Percentiles rank a stretch among this genome's conserved stretches.
phyloP scores from a whole-genome alignment of 2,113 vertebrate species.

The Aviceda subcristata region DNA sequence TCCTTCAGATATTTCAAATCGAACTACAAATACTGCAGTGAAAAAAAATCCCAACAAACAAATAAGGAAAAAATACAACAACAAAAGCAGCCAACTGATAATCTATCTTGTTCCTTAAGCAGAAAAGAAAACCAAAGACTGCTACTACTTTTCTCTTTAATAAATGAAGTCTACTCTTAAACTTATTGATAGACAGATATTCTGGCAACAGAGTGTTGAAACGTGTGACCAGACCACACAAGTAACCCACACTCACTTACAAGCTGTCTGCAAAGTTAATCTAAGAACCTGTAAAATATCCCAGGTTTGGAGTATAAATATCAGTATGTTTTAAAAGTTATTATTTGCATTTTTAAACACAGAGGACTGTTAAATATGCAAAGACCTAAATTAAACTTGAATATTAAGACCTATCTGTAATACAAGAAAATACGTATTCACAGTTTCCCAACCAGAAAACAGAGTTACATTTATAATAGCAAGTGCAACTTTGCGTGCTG shows the following conservation, averaged over 20 bases:
- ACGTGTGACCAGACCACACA: neutral
- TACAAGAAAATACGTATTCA: neutral
- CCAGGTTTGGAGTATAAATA: neutral
- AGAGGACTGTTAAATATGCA: neutral
- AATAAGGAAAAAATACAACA: neutral
- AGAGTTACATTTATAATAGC: neutral
- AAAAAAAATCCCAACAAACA: neutral
- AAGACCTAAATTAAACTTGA: neutral
- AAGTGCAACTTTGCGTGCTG: neutral
- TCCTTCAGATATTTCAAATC: neutral
- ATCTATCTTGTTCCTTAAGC: neutral
- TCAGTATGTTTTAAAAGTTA: neutral
- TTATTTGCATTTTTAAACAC: neutral
- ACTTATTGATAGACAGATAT: constrained; percentile 19
- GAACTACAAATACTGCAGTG: neutral
- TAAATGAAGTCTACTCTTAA: neutral
- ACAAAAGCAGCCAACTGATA: neutral
- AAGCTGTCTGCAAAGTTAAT: constrained; percentile 24
- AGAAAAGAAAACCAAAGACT: neutral
- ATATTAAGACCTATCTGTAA: neutral
- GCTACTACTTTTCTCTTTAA: neutral
- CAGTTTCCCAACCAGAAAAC: neutral
- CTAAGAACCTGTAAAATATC: constrained; percentile 3
- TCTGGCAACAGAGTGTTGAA: constrained; percentile 14
- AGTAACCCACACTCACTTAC: neutral